Percentiles rank a stretch among this genome's conserved stretches.
phyloP scores from a whole-genome alignment of 2,888 invertebrate genomes.

The Prosopocoilus inquinatus region DNA sequence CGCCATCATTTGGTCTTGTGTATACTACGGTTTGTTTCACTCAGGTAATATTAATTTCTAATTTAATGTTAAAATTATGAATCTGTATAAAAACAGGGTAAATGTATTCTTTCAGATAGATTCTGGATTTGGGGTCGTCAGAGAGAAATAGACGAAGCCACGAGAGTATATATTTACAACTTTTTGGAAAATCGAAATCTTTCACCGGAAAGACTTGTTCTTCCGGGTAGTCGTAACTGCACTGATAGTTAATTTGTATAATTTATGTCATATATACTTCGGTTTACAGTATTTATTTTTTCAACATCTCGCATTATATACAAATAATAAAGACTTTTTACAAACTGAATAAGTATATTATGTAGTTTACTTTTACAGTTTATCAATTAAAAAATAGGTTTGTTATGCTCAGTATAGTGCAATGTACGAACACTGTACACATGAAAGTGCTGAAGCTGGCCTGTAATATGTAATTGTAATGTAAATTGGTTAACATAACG shows the following conservation, averaged over 20 bases:
- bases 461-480: too few relatives aligned
- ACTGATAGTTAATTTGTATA: background rate
- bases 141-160: slow-evolving; percentile 63
- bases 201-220: slow-evolving; percentile 68
- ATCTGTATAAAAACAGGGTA: background rate
- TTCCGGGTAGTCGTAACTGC: slow-evolving; percentile 70
- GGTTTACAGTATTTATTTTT: too few relatives aligned
- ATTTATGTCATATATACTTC: too few relatives aligned
- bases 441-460: too few relatives aligned
- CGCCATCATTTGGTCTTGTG: slow-evolving; percentile 73
- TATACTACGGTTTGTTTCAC: slow-evolving; percentile 62
- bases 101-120: slow-evolving; percentile 56
- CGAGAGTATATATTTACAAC: slow-evolving; percentile 65
- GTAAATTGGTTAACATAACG: too few relatives aligned
- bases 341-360: too few relatives aligned
- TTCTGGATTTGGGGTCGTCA: slow-evolving; percentile 70
- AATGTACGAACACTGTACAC: too few relatives aligned
- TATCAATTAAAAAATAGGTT: too few relatives aligned
- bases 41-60: slow-evolving; percentile 51
- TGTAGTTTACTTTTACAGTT: too few relatives aligned
- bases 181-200: slow-evolving; percentile 59
- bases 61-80: background rate
- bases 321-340: too few relatives aligned
- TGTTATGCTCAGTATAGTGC: too few relatives aligned
- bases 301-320: too few relatives aligned